phyloP scores from a whole-genome alignment of 64 coral and sea anemone genomes.

The Actinia tenebrosa region DNA sequence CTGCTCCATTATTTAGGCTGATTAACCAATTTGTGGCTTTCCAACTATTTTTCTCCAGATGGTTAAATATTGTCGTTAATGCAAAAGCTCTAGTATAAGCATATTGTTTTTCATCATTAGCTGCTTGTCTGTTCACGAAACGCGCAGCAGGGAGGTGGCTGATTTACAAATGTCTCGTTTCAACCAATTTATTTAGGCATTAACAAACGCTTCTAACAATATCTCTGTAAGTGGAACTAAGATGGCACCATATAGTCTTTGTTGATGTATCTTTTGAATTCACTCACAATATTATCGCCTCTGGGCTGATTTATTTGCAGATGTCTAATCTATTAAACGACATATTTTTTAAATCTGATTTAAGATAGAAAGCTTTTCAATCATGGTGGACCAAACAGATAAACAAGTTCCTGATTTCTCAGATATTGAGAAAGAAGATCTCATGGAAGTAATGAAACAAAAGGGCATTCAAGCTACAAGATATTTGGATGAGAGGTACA shows the following conservation, averaged over 20 bases:
- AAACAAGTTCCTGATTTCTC: constrained; percentile 60
- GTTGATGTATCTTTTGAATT: not conserved
- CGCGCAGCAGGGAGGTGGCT: not conserved
- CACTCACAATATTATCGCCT: not conserved
- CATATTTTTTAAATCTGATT: not conserved
- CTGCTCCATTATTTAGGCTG: not conserved
- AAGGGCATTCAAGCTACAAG: constrained; percentile 26
- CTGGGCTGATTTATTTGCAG: not conserved
- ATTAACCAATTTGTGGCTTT: not conserved
- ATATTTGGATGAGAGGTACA: constrained; percentile 53
- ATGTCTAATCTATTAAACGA: not conserved
- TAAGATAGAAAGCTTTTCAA: not conserved
- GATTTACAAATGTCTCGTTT: not conserved
- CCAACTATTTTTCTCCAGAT: not conserved
- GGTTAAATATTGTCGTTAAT: not conserved
- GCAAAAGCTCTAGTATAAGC: not conserved
- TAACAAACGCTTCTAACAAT: not conserved
- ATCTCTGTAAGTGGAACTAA: not conserved
- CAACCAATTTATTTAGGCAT: not conserved
- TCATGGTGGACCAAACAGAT: constrained; percentile 48
- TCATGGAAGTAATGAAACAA: constrained; percentile 61
- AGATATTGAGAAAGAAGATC: constrained; percentile 42
- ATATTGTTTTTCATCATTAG: not conserved
- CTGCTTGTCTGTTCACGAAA: not conserved
- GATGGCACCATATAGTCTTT: not conserved